Conservation (phyloP, 2,113 vertebrate genomes). For the Prionailurus viverrinus region DNA sequence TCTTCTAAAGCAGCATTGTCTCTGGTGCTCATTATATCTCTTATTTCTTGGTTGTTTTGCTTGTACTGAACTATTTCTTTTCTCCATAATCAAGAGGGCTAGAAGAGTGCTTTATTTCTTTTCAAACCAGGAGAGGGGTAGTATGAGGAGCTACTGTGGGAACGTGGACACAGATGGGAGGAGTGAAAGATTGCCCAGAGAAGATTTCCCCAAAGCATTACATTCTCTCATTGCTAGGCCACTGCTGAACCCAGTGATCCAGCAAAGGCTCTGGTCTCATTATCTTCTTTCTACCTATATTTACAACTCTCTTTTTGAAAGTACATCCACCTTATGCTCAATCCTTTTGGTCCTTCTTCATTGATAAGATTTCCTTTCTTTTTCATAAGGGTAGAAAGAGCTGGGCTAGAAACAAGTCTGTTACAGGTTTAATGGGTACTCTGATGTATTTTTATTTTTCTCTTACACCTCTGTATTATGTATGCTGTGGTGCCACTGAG, state of each 20-base stretch:
- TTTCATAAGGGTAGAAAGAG: conserved; percentile 14
- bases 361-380: background rate
- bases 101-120: background rate
- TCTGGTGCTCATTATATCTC: background rate
- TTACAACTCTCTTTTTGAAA: conserved; percentile 33
- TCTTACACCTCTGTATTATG: conserved; percentile 53
- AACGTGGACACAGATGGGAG: background rate
- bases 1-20: conserved; percentile 11
- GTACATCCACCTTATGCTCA: background rate
- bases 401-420: conserved; percentile 38
- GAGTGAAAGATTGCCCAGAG: background rate
- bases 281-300: background rate
- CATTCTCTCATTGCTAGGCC: background rate
- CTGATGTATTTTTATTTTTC: conserved; percentile 62
- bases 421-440: background rate
- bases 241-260: background rate
- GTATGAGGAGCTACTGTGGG: background rate
- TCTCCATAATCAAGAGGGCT: background rate
- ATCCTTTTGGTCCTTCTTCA: background rate
- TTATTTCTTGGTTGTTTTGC: background rate
- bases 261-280: background rate
- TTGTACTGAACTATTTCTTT: conserved; percentile 21
- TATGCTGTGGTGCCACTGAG: conserved; percentile 3
- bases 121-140: background rate
- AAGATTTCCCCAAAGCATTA: background rate